Evolutionary conservation across 1,140 invertebrate genomes (phyloP).

Genomic region (Carcinoscorpius rotundicauda): DNA sequence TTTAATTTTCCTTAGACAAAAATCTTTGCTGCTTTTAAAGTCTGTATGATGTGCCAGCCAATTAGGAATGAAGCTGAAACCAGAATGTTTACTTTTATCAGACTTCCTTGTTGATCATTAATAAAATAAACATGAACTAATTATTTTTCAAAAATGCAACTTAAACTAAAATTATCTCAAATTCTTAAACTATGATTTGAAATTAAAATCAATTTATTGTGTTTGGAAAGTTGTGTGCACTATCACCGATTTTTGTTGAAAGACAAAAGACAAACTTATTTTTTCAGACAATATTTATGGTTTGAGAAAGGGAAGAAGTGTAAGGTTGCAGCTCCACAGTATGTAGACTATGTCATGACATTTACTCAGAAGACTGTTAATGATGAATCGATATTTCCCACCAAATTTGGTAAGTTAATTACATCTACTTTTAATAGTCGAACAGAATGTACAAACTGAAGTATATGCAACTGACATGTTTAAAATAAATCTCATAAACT

Average conservation of each 20-base stretch:
- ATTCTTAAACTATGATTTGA: background rate
- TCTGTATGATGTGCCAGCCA: no score
- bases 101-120: no score
- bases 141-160: no score
- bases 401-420: conserved; percentile 77
- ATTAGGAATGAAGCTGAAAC: no score
- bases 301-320: conserved; percentile 97
- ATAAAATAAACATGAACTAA: no score
- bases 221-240: conserved; percentile 8
- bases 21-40: no score
- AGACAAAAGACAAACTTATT: no score
- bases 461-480: conserved; percentile 3
- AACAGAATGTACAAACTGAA: background rate
- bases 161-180: background rate
- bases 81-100: no score
- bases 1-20: no score
- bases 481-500: background rate
- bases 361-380: conserved; percentile 93
- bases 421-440: conserved; percentile 1
- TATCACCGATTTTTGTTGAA: no score
- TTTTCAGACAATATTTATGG: conserved; percentile 82
- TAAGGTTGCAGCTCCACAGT: conserved; percentile 90
- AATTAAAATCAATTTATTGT: conserved; percentile 22
- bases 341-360: conserved; percentile 98
- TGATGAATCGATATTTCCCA: conserved; percentile 94